These are phyloP conservation scores for Oscheius onirici DNA, from an alignment of 2,888 invertebrate genomes.

Conservation along the genomic window DNA sequence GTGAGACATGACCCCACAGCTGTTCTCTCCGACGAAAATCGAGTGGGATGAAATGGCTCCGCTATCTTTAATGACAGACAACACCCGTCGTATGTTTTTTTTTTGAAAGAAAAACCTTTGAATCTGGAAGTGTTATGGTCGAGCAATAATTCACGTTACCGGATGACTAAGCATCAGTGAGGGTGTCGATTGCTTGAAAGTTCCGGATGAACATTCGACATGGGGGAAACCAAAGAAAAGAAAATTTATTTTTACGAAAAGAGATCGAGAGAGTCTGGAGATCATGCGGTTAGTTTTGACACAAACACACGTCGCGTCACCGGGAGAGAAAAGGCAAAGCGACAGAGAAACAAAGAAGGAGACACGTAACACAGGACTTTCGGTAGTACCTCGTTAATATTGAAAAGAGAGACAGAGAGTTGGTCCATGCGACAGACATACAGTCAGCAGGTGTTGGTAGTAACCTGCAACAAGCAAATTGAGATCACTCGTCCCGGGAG, in stretches of 20 bases:
- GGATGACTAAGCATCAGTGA: no score
- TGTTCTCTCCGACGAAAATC: constrained; percentile 35
- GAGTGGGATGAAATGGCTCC: constrained; percentile 26
- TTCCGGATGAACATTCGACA: no score
- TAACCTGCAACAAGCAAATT: constrained; percentile 1
- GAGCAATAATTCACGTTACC: no score
- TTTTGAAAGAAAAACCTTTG: no score
- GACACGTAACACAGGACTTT: constrained; percentile 24
- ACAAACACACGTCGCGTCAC: not conserved
- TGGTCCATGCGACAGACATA: constrained; percentile 20
- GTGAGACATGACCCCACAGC: constrained; percentile 37
- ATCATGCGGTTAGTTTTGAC: constrained; percentile 16
- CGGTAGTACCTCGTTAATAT: constrained; percentile 13
- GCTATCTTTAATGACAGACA: not conserved
- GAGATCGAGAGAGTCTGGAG: constrained; percentile 24
- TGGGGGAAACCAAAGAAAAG: no score
- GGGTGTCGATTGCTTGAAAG: not conserved
- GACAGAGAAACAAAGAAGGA: not conserved
- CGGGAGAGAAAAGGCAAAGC: constrained; percentile 1
- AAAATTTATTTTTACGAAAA: not conserved
- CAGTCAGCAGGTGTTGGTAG: not conserved
- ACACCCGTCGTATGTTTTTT: not conserved
- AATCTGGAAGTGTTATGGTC: no score
- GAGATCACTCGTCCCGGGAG: constrained; percentile 4
- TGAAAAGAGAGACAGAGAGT: constrained; percentile 5